Percentiles rank a stretch among this genome's conserved stretches.
phyloP scores from a whole-genome alignment of 2,113 vertebrate genomes.

The Stegastes partitus region DNA sequence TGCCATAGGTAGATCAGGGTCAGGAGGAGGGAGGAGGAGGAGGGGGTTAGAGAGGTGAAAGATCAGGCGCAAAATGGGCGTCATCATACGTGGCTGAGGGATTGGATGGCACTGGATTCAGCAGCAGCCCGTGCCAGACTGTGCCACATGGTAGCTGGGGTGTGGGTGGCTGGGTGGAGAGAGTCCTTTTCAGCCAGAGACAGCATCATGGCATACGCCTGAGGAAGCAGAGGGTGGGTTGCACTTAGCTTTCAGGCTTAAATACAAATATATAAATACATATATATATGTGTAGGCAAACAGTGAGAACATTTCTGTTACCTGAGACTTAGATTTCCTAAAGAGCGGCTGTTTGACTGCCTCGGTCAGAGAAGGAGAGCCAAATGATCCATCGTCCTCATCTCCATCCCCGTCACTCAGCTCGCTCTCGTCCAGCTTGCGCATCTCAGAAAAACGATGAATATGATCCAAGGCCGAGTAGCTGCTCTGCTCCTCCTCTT shows the following conservation, averaged over 20 bases:
- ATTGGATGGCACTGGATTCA: constrained; percentile 95
- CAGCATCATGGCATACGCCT: constrained; percentile 99
- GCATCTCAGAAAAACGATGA: constrained; percentile 95
- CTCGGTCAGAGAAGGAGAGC: constrained; percentile 89
- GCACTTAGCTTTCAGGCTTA: neutral
- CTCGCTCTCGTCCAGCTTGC: constrained; percentile 94
- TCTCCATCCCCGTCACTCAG: constrained; percentile 87
- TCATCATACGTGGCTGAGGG: constrained; percentile 98
- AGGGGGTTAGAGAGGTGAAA: constrained; percentile 66
- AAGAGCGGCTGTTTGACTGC: constrained; percentile 95
- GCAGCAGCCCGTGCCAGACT: constrained; percentile 93
- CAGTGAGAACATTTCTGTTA: constrained; percentile 67
- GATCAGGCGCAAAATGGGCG: constrained; percentile 36
- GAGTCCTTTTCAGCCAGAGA: constrained; percentile 97
- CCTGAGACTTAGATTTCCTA: constrained; percentile 99
- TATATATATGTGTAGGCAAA: neutral
- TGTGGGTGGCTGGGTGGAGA: constrained; percentile 90
- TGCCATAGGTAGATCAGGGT: constrained; percentile 71
- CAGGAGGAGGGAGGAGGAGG: constrained; percentile 28
- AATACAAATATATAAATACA: neutral
- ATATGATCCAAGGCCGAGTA: constrained; percentile 97
- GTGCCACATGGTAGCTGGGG: constrained; percentile 94
- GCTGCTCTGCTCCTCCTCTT: constrained; percentile 93
- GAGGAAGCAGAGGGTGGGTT: neutral
- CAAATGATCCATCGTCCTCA: constrained; percentile 83